Percentiles rank a stretch among this genome's conserved stretches.
These are phyloP conservation scores for Karalla daura DNA, from an alignment of 2,797 vertebrate species.

Conservation along the genomic window DNA sequence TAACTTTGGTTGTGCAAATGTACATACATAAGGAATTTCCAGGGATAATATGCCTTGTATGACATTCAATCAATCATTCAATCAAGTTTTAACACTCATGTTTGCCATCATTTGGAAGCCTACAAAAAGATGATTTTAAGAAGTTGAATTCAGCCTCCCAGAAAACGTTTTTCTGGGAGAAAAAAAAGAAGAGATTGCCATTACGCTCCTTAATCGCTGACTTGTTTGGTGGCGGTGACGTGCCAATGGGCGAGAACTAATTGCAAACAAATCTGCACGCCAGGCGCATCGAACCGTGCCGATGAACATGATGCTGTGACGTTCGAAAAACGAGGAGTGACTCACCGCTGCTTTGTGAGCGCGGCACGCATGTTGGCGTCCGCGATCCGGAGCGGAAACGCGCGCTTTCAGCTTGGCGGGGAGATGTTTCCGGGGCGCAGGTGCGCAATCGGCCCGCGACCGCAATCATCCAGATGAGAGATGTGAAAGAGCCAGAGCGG, in stretches of 20 bases:
- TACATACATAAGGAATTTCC: too few species aligned
- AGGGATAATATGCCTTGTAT: too few species aligned
- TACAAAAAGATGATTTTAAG: neutral
- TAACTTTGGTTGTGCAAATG: too few species aligned
- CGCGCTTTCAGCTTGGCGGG: neutral
- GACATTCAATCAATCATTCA: too few species aligned
- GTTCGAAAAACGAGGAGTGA: conserved; percentile 16
- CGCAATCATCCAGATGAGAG: conserved; percentile 23
- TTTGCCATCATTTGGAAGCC: neutral
- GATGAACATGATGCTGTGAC: conserved; percentile 23
- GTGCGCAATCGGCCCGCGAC: conserved; percentile 34
- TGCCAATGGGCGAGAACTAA: neutral
- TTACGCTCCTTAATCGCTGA: conserved; percentile 12
- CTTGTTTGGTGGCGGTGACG: conserved; percentile 2
- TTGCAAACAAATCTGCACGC: neutral
- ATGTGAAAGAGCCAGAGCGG: conserved; percentile 2
- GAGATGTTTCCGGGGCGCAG: conserved; percentile 11
- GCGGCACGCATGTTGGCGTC: neutral
- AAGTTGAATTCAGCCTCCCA: neutral
- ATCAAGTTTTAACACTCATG: neutral
- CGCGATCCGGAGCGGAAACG: conserved; percentile 17
- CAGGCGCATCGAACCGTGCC: conserved; percentile 15
- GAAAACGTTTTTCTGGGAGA: neutral
- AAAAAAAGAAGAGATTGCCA: neutral
- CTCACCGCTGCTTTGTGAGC: conserved; percentile 15